A percentile compares a stretch with the other conserved stretches of the same genome.
Evolutionary conservation across 2,113 vertebrate genomes (phyloP).

Genomic region (Thalassarche chlororhynchos): DNA sequence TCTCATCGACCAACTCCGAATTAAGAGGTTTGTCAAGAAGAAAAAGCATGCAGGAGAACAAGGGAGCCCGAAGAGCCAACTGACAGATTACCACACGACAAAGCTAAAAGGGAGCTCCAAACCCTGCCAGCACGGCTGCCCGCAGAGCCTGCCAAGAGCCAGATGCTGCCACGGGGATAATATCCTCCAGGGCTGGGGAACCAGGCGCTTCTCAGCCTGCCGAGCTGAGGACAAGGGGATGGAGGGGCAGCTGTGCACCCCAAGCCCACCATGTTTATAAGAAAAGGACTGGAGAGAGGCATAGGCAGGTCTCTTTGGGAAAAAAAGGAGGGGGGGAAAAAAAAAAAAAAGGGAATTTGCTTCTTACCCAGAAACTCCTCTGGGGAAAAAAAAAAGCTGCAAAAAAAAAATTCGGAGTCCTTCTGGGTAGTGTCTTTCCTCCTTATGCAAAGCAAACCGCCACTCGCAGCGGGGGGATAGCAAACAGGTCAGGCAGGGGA

Average conservation of each 20-base stretch:
- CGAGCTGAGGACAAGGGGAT: not conserved
- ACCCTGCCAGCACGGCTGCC: slow-evolving; percentile 13
- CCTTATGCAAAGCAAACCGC: not conserved
- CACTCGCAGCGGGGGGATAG: not conserved
- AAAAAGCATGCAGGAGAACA: slow-evolving; percentile 32
- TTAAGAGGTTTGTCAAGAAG: slow-evolving; percentile 11
- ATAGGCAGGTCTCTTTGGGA: not conserved
- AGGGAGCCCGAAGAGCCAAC: not conserved
- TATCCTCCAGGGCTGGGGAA: not conserved
- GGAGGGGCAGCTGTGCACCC: not conserved
- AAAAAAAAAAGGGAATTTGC: not conserved
- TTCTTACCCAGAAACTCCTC: not conserved
- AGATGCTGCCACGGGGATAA: slow-evolving; percentile 43
- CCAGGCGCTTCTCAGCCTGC: not conserved
- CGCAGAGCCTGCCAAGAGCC: slow-evolving; percentile 43
- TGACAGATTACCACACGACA: slow-evolving; percentile 44
- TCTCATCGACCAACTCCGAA: not conserved
- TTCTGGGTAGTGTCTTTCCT: not conserved
- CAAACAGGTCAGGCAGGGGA: slow-evolving; percentile 13
- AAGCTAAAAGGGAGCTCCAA: slow-evolving; percentile 44
- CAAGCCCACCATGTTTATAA: not conserved
- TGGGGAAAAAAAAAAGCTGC: not conserved
- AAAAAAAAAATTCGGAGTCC: not conserved
- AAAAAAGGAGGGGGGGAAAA: too few relatives aligned
- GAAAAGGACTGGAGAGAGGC: not conserved